These are phyloP conservation scores for Meda fulgida DNA, from an alignment of 2,797 vertebrate genomes.

Conservation along the genomic window DNA sequence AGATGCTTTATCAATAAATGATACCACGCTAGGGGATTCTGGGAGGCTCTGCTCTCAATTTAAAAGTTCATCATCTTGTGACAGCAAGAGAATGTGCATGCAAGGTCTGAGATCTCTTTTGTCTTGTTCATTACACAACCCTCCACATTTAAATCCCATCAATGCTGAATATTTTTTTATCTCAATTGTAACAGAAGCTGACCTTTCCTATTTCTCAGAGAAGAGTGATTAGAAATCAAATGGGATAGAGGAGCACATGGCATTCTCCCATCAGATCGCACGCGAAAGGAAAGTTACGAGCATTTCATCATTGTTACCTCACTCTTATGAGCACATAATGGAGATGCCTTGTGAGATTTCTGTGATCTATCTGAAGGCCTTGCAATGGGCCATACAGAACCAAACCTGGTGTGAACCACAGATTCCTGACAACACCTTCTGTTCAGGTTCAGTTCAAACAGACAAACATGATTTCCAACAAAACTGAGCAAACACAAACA, in stretches of 20 bases:
- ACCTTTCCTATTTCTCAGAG: conserved; percentile 10
- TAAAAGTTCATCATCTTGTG: conserved; percentile 28
- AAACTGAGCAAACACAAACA: neutral
- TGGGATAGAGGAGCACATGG: conserved; percentile 6
- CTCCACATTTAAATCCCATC: conserved; percentile 27
- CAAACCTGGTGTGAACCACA: neutral
- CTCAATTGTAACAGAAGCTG: neutral
- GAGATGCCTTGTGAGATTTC: conserved; percentile 36
- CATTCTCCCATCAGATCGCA: conserved; percentile 15
- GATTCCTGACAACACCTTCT: neutral
- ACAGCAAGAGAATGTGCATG: conserved; percentile 16
- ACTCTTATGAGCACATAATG: conserved; percentile 37
- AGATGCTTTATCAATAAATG: conserved; percentile 48
- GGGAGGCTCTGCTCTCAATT: conserved; percentile 16
- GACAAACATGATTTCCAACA: neutral
- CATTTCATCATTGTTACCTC: conserved; percentile 55
- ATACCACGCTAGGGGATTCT: neutral
- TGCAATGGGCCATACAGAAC: neutral
- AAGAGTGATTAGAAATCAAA: conserved; percentile 24
- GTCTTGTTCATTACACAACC: conserved; percentile 10
- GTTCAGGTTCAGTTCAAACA: neutral
- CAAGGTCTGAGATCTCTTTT: conserved; percentile 2
- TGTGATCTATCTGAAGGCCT: conserved; percentile 37
- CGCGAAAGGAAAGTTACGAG: conserved; percentile 27
- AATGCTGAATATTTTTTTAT: neutral